Percentiles rank a stretch among this genome's conserved stretches.
Conservation (phyloP, 2,888 invertebrate species). For the Drosophila atripex region DNA sequence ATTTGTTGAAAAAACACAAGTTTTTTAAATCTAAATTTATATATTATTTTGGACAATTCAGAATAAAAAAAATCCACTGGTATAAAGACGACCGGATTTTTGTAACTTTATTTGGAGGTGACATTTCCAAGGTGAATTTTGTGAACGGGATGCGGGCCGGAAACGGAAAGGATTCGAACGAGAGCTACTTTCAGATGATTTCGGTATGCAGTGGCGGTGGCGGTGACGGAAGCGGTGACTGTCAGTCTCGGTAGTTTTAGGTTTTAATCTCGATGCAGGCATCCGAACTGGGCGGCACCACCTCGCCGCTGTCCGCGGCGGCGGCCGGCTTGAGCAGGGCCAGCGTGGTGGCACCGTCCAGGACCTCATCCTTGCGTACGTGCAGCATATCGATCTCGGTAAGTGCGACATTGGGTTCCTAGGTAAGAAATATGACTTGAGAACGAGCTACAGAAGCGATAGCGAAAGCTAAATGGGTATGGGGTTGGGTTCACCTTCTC, state of each 20-base stretch:
- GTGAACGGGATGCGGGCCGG: conserved; percentile 11
- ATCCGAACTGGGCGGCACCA: conserved; percentile 31
- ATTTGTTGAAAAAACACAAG: no score
- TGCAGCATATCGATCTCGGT: conserved; percentile 83
- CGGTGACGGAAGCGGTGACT: not conserved
- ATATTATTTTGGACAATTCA: no score
- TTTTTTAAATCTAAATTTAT: no score
- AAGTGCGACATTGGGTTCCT: conserved; percentile 81
- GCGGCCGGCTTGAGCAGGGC: conserved; percentile 33
- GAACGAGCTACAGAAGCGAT: conserved; percentile 4
- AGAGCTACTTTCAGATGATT: not conserved
- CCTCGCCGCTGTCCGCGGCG: conserved; percentile 32
- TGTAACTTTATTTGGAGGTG: conserved; percentile 21
- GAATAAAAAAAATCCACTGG: not conserved
- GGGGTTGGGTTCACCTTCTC: conserved; percentile 71
- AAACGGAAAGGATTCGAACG: conserved; percentile 10
- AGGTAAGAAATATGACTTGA: conserved; percentile 11
- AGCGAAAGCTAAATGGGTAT: not conserved
- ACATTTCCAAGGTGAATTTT: conserved; percentile 10
- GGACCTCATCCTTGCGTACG: conserved; percentile 75
- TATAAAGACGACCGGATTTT: conserved; percentile 2
- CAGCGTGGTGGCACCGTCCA: conserved; percentile 54
- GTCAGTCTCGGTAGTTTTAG: not conserved
- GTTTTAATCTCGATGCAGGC: conserved; percentile 17
- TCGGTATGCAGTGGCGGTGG: not conserved